phyloP scores from a whole-genome alignment of 2,888 invertebrate species.

The Adela reaumurella region DNA sequence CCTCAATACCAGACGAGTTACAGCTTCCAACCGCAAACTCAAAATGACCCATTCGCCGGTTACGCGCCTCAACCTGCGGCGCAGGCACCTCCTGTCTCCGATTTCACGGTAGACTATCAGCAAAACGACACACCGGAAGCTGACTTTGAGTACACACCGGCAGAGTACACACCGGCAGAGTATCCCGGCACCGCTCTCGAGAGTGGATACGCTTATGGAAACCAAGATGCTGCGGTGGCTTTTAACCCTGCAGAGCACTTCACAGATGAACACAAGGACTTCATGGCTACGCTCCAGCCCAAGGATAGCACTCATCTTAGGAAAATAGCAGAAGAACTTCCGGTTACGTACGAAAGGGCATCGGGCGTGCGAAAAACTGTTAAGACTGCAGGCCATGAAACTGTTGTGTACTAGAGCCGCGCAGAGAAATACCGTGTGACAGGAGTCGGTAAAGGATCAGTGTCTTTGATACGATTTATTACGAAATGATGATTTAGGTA shows the following conservation, averaged over 20 bases:
- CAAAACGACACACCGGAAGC: neutral
- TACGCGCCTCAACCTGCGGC: slow-evolving; percentile 20
- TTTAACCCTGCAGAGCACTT: slow-evolving; percentile 6
- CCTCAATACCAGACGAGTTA: slow-evolving; percentile 27
- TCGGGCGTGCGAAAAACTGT: slow-evolving; percentile 36
- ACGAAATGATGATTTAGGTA: too few species aligned
- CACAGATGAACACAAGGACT: slow-evolving; percentile 3
- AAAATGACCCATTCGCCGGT: slow-evolving; percentile 18
- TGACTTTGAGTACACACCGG: neutral
- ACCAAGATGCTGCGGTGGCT: slow-evolving; percentile 10
- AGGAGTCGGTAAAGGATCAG: too few species aligned
- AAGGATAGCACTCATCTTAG: slow-evolving; percentile 17
- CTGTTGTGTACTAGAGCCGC: slow-evolving; percentile 33
- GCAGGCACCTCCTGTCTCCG: too few species aligned
- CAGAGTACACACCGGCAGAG: neutral
- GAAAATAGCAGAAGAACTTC: slow-evolving; percentile 22
- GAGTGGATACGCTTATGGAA: neutral
- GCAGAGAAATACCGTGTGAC: too few species aligned
- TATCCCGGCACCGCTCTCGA: neutral
- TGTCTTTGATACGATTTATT: too few species aligned
- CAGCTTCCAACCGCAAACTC: slow-evolving; percentile 19
- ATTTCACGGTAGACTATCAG: neutral
- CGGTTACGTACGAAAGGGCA: slow-evolving; percentile 32
- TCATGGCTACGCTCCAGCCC: neutral
- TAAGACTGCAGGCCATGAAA: slow-evolving; percentile 34